Evolutionary conservation across 2,113 vertebrate genomes (phyloP), one percentile per base, ranked within the genome.

Genomic region (Trichomycterus rosablanca): DNA sequence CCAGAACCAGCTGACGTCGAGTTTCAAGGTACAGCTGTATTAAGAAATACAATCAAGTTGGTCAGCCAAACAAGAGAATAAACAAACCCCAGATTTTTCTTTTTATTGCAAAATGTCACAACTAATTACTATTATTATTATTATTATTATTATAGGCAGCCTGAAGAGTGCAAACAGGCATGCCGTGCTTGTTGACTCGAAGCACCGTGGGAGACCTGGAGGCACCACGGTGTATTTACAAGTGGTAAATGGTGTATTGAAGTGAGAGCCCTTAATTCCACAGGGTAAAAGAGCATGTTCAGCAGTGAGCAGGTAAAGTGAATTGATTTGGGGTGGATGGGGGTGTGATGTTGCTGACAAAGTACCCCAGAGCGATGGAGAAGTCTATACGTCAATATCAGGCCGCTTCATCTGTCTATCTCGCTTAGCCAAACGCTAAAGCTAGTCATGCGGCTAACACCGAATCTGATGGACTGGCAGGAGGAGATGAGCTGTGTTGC

Each of bases 211-310:
- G 72, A 72, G 72, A 66, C 62, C 71, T 74, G 43, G 55, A 35
- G 14, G 54, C 30, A 51, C 24, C 52, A 16, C 14, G 58, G 55
- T 61, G 74, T 79, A 84, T 84, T 83, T 82, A 83, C 79, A 71
- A 69, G 77, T 62, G 50, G 52, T 75, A 84, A 83, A 84, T 83
- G 70, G 77, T 40, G 70, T 51, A 81, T 68, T 77, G 74, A 73
- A 60, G 75, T 74, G 66, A 64, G 64, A 55, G 53, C 62, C 77
- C 81, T 74, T 81, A 84, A 84, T 87, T 84, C 84, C 75, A 54
- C 63, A 46, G 50, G 60, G 68, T 65, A 39, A 81, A 80, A 78
- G 72, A 77, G 75, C 73, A 12, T 49, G 57, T 73, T 75, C 70
- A 75, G 73, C 73, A 73, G 45, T 55, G 46, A 18, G 28, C 55